Conservation (phyloP, 2,888 invertebrate genomes). For the Drosophila picticornis region DNA sequence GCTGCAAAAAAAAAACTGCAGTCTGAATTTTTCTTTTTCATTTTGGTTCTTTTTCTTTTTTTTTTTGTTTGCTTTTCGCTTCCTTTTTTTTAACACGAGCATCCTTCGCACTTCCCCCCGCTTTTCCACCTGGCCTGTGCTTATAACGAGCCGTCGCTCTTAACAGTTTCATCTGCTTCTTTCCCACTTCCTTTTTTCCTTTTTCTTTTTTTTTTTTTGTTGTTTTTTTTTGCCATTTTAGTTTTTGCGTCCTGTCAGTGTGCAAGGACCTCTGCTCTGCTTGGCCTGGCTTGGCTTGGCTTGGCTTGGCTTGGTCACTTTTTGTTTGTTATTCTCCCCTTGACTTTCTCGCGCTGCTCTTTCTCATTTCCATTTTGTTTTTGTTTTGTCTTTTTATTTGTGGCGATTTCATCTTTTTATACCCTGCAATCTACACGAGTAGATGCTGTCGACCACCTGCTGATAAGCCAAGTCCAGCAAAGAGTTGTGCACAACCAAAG, state of each 20-base stretch:
- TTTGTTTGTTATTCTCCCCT: slow-evolving; percentile 33
- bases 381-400: slow-evolving; percentile 5
- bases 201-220: not conserved
- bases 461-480: slow-evolving; percentile 3
- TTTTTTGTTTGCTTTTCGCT: not conserved
- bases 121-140: slow-evolving; percentile 55
- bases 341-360: slow-evolving; percentile 12
- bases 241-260: slow-evolving; percentile 42
- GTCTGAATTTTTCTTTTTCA: slow-evolving; percentile 23
- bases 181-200: not conserved
- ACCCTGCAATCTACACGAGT: slow-evolving; percentile 21
- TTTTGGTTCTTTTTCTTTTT: not conserved
- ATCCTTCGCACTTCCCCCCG: not conserved
- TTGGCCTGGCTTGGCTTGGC: slow-evolving; percentile 15
- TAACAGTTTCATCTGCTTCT: slow-evolving; percentile 14
- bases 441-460: not conserved
- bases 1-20: slow-evolving; percentile 45
- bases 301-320: slow-evolving; percentile 54
- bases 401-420: slow-evolving; percentile 11
- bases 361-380: slow-evolving; percentile 21
- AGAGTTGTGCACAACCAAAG: slow-evolving; percentile 4
- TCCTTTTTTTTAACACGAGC: not conserved
- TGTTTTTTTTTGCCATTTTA: slow-evolving; percentile 29
- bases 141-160: slow-evolving; percentile 68
- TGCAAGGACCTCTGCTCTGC: slow-evolving; percentile 20